Evolutionary conservation across 2,888 invertebrate genomes (phyloP), one percentile per base, ranked within the genome.

Genomic region (Ctena decussata): DNA sequence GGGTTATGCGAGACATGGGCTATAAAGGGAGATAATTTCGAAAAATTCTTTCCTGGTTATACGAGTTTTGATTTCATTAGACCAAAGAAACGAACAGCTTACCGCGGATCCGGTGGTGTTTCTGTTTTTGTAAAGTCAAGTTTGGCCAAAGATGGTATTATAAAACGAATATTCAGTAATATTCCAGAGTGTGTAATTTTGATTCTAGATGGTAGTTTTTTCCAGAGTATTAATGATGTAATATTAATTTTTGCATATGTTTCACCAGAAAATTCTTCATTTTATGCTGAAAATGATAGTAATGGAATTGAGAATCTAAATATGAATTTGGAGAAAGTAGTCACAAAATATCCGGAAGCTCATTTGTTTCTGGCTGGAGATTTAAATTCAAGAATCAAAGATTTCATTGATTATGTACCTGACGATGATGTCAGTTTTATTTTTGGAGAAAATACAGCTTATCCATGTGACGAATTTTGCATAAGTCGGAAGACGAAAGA

Each of bases 1-100:
- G 46, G 27, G 27, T 32, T 41, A 24, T 73, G 32, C 44, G 72
- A 73, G 44, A 73, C 72, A 44, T 73, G 72, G 72, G n/a, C 41
- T 27, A 44, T 24, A 44, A 41, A 46, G 3, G 24, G 24, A 30
- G 46, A 44, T 24, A 24, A 18, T 39, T 73, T 73, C 27, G 41
- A 32, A 11, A 73, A 46, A 44, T 73, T 73, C 44, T 44, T 73
- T n/a, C 24, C 21, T 24, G 72, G 44, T 44, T 73, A 73, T 27
- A 24, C 24, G 11, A 27, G 24, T 44, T 73, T 44, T 73, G 72
- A 73, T 30, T 73, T 24, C 15, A 46, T 73, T 21, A 8, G 72
- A 44, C 3, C 41, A 15, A 44, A 24, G 27, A 73, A 46, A 46
- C 41, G 44, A 24, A 30, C n/a, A 27, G 41, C 72, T 3, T 15